Conservation (phyloP, 1,140 invertebrate species). For the Mya arenaria region DNA sequence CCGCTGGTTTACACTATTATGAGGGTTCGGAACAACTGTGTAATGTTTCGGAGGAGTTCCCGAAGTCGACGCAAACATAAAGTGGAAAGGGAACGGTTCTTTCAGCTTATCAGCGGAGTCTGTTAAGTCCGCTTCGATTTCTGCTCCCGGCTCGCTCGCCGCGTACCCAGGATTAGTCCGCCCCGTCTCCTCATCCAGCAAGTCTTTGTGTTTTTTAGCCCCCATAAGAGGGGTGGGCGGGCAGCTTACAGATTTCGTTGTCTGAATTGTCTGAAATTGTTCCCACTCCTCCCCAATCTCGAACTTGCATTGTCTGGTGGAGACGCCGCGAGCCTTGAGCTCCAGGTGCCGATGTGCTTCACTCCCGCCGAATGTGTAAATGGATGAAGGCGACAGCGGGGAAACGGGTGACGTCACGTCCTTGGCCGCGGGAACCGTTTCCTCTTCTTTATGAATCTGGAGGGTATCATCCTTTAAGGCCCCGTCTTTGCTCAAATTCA, state of each 20-base stretch:
- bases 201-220: neutral
- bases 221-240: slow-evolving; percentile 42
- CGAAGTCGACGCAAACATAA: slow-evolving; percentile 16
- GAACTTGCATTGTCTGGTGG: slow-evolving; percentile 51
- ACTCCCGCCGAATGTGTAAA: slow-evolving; percentile 44
- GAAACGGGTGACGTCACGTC: neutral
- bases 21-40: slow-evolving; percentile 59
- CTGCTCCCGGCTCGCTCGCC: slow-evolving; percentile 44
- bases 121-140: slow-evolving; percentile 30
- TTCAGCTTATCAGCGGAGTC: slow-evolving; percentile 22
- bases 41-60: neutral
- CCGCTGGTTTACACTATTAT: slow-evolving; percentile 62
- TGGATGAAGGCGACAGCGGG: slow-evolving; percentile 18
- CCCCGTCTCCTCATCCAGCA: neutral
- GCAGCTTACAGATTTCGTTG: slow-evolving; percentile 32
- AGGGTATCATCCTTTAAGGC: neutral
- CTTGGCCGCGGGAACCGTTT: neutral
- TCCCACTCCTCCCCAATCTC: slow-evolving; percentile 55
- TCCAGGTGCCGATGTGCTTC: slow-evolving; percentile 29
- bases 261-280: slow-evolving; percentile 31
- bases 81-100: slow-evolving; percentile 50
- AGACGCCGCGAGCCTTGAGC: slow-evolving; percentile 29
- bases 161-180: slow-evolving; percentile 40
- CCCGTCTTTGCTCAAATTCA: slow-evolving; percentile 1
- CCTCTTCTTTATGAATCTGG: neutral